These are phyloP conservation scores for Lypha dubia DNA, from an alignment of 2,888 invertebrate genomes.

Conservation along the genomic window DNA sequence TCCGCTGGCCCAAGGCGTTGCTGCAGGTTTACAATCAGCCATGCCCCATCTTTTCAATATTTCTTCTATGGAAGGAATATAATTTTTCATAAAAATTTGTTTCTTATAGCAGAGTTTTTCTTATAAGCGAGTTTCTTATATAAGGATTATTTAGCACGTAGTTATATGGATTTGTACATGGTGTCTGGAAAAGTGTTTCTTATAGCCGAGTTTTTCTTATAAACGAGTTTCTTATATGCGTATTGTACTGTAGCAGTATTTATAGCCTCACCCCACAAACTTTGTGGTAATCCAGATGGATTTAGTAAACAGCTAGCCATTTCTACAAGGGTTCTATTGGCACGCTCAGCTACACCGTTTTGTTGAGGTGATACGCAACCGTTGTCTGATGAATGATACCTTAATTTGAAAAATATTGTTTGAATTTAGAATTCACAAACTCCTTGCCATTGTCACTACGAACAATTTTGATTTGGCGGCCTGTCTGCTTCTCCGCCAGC, in stretches of 20 bases:
- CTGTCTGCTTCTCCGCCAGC: constrained; percentile 47
- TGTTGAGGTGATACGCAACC: constrained; percentile 11
- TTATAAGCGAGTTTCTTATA: background rate
- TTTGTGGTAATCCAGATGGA: background rate
- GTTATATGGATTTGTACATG: no score
- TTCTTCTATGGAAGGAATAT: background rate
- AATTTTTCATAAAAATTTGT: background rate
- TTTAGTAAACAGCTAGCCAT: constrained; percentile 22
- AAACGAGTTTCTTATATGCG: background rate
- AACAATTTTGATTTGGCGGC: constrained; percentile 39
- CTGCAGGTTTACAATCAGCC: background rate
- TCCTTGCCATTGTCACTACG: constrained; percentile 6
- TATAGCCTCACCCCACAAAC: background rate
- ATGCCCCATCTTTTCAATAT: background rate
- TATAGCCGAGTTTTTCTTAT: background rate
- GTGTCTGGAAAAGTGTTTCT: background rate
- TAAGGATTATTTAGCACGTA: no score
- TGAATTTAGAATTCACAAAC: constrained; percentile 16
- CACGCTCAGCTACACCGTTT: constrained; percentile 11
- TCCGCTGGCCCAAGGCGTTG: background rate
- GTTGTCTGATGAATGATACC: constrained; percentile 5
- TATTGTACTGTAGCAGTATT: no score
- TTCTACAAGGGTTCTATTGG: constrained; percentile 9
- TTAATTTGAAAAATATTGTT: background rate
- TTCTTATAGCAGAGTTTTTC: background rate